A percentile compares a stretch with the other conserved stretches of the same genome.
Conservation (phyloP, 2,888 invertebrate species). For the Molorchus minor region DNA sequence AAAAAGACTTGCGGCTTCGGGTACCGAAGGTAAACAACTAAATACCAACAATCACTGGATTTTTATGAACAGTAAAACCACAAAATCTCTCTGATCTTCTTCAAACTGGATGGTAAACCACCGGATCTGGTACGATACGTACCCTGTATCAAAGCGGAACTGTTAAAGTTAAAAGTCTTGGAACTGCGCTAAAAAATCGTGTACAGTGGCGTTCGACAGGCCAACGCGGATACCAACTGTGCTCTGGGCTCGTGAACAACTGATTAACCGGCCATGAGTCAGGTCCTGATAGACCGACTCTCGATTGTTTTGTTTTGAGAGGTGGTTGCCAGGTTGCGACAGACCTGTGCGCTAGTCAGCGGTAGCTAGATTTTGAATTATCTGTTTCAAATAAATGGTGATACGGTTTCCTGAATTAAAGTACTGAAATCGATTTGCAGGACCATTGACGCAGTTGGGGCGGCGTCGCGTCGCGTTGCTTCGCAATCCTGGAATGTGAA, state of each 20-base stretch:
- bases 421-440: too few relatives aligned
- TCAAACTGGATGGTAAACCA: too few relatives aligned
- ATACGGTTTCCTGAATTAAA: background rate
- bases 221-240: slow-evolving; percentile 27
- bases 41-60: slow-evolving; percentile 9
- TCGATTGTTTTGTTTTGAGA: slow-evolving; percentile 43
- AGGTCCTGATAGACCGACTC: slow-evolving; percentile 41
- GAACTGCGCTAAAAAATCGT: slow-evolving; percentile 2
- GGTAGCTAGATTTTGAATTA: slow-evolving; percentile 8
- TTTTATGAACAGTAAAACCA: background rate
- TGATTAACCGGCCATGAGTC: slow-evolving; percentile 46
- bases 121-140: too few relatives aligned
- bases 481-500: too few relatives aligned
- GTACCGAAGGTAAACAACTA: slow-evolving; percentile 14
- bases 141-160: too few relatives aligned
- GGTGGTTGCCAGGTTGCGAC: slow-evolving; percentile 43
- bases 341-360: slow-evolving; percentile 27
- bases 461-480: too few relatives aligned
- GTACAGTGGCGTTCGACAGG: slow-evolving; percentile 11
- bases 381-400: too few relatives aligned
- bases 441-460: too few relatives aligned
- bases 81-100: background rate
- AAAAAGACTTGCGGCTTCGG: too few relatives aligned
- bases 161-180: background rate
- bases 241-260: slow-evolving; percentile 37